These are phyloP conservation scores for Prietella phreatophila DNA, from an alignment of 2,113 vertebrate species.

Conservation along the genomic window DNA sequence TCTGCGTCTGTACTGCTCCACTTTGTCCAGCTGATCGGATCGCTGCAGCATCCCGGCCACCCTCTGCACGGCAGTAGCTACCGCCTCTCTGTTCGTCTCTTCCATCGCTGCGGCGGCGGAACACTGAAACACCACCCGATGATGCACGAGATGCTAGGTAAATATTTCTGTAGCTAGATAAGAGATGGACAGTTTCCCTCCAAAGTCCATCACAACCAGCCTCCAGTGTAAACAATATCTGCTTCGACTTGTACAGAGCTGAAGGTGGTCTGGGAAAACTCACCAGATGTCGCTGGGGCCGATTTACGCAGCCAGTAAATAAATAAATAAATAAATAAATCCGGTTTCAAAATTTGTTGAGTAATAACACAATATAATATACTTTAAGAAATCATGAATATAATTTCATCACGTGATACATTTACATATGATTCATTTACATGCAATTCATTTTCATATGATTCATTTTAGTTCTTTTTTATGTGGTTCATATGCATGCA, in stretches of 20 bases:
- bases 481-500: too few species aligned
- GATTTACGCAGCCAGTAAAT: too few species aligned
- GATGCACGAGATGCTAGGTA: background rate
- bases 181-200: background rate
- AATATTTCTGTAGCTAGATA: background rate
- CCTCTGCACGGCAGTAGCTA: conserved; percentile 92
- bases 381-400: too few species aligned
- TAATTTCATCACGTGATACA: too few species aligned
- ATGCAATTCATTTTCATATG: too few species aligned
- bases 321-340: too few species aligned
- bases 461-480: too few species aligned
- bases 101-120: conserved; percentile 75
- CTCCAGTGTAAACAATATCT: background rate
- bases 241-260: background rate
- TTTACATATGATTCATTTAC: too few species aligned
- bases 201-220: background rate
- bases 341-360: too few species aligned
- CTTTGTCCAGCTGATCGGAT: conserved; percentile 96
- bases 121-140: background rate
- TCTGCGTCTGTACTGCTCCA: conserved; percentile 92
- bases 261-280: background rate
- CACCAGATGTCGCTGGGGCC: background rate
- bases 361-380: too few species aligned
- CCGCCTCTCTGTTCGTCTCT: conserved; percentile 89
- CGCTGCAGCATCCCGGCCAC: conserved; percentile 97